Conservation (phyloP, 92 coral and sea anemone genomes). For the Epizoanthus ramosus region DNA sequence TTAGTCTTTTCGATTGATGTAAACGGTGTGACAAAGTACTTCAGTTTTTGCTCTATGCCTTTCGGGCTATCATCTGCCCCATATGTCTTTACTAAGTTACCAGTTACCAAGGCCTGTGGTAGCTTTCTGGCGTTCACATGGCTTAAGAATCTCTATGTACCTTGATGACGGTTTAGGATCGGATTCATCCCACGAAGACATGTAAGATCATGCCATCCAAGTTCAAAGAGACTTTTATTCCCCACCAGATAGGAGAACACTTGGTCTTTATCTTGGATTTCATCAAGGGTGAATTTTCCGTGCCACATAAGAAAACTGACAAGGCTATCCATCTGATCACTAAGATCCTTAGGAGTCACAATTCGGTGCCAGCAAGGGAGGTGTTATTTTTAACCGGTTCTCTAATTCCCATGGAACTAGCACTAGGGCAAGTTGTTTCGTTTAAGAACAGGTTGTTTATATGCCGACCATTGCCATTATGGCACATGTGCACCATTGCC, state of each 20-base stretch:
- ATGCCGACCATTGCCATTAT: too few relatives aligned
- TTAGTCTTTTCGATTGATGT: not conserved
- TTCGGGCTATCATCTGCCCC: not conserved
- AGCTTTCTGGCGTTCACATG: slow-evolving; percentile 2
- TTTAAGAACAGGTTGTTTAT: not conserved
- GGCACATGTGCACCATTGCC: too few relatives aligned
- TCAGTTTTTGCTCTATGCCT: not conserved
- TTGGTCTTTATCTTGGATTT: not conserved
- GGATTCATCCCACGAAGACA: slow-evolving; percentile 22
- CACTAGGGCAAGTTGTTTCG: slow-evolving; percentile 58
- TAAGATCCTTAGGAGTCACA: not conserved
- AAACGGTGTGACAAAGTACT: not conserved
- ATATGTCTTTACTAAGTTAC: not conserved
- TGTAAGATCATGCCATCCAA: not conserved
- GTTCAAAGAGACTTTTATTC: not conserved
- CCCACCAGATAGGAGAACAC: not conserved
- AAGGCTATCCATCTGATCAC: not conserved
- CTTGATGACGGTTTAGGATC: slow-evolving; percentile 58
- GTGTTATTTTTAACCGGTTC: not conserved
- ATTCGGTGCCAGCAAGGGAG: not conserved
- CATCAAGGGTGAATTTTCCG: not conserved
- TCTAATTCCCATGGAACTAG: not conserved
- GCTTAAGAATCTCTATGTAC: not conserved
- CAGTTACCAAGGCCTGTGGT: not conserved
- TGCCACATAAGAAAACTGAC: not conserved